These are phyloP conservation scores for Palythoa heliodiscus DNA, from an alignment of 92 coral and sea anemone genomes.

Conservation along the genomic window DNA sequence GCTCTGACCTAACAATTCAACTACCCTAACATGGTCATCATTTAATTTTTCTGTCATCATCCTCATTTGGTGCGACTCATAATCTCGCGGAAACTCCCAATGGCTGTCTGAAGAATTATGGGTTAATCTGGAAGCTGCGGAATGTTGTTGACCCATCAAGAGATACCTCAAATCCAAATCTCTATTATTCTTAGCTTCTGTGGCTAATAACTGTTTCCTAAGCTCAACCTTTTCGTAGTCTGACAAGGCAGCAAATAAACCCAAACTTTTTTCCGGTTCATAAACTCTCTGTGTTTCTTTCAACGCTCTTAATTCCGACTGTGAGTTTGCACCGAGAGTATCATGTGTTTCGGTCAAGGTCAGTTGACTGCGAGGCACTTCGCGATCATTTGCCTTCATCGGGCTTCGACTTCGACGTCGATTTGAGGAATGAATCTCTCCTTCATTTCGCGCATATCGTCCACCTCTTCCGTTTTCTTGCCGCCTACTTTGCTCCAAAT, in stretches of 20 bases:
- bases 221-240: neutral
- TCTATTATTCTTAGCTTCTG: neutral
- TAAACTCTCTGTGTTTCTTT: neutral
- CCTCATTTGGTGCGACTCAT: neutral
- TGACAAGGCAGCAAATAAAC: slow-evolving; percentile 14
- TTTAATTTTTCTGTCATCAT: neutral
- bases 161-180: neutral
- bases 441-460: slow-evolving; percentile 15
- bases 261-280: neutral
- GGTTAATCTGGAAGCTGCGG: neutral
- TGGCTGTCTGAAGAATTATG: neutral
- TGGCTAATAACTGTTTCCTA: neutral
- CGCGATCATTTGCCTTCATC: slow-evolving; percentile 20
- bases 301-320: neutral
- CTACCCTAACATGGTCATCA: neutral
- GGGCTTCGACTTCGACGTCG: slow-evolving; percentile 46
- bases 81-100: neutral
- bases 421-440: slow-evolving; percentile 14
- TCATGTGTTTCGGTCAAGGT: slow-evolving; percentile 13
- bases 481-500: slow-evolving; percentile 8
- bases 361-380: neutral
- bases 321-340: neutral
- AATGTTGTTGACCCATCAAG: neutral
- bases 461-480: slow-evolving; percentile 1
- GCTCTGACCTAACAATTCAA: neutral